Evolutionary conservation across 2,888 invertebrate species (phyloP), one percentile per base, ranked within the genome.

Genomic region (Stenichneumon culpator): DNA sequence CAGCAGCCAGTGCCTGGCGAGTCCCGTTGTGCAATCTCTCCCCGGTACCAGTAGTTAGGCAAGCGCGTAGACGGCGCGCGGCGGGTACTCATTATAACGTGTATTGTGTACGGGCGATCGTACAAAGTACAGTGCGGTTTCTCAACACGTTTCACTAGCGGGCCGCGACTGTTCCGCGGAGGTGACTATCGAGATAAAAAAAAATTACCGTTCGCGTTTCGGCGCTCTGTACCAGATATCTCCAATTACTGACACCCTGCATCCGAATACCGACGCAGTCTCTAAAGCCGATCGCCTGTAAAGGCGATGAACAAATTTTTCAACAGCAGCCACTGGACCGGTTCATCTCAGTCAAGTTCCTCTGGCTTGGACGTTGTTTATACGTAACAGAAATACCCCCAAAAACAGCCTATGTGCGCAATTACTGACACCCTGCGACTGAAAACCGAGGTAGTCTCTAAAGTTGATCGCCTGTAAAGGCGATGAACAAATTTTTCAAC

Each of bases 21-120:
- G 72, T 86, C 82, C 86, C 67, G 82, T 84, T 82, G 82, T 77
- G 80, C 79, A 83, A 84, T 47, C 52, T 69, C 44, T 47, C 14
- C 19, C 57, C 25, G n/a, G 57, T 36, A 25, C 50, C 19, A 25
- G 68, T 54, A 52, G 78, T 79, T 82, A 39, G 74, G 84, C 81
- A 84, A 84, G 79, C 84, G 77, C 47, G 60, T 60, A 68, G 67
- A 65, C 63, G 28, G 39, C 47, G 52, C 36, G 39, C 74, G 22
- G 69, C 50, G 78, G 65, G 69, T 84, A 80, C 80, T 86, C 80
- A 84, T 86, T 86, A 86, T 72, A 83, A 80, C 54, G 80, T 84
- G 67, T 75, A 86, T 86, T 84, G 82, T 84, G 78, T 73, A 79
- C 73, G 32, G 70, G 28, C 44, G 54, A 79, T 79, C 79, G 74